Conservation (phyloP, 1,140 invertebrate species). For the Drosophila obscura region DNA sequence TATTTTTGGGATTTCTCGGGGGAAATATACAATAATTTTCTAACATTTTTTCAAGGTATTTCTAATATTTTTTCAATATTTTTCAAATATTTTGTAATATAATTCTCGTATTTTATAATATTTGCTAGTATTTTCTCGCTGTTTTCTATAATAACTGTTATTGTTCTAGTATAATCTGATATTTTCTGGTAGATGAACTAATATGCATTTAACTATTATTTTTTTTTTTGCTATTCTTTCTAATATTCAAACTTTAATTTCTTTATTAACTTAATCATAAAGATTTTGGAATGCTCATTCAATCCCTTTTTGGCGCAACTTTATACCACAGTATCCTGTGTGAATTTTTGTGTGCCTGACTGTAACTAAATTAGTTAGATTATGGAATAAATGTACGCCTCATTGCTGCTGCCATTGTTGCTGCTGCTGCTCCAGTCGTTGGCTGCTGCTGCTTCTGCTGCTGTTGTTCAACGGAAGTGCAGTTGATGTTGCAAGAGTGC, state of each 20-base stretch:
- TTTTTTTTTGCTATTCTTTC: too few species aligned
- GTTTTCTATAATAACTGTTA: too few species aligned
- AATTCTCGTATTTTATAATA: too few species aligned
- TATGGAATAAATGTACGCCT: constrained; percentile 60
- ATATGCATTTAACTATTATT: too few species aligned
- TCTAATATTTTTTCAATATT: too few species aligned
- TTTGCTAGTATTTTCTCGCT: too few species aligned
- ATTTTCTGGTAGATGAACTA: too few species aligned
- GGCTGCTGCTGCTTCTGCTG: constrained; percentile 15
- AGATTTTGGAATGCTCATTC: not conserved
- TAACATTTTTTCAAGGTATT: too few species aligned
- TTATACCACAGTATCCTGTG: constrained; percentile 7
- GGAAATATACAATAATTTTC: too few species aligned
- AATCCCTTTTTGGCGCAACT: constrained; percentile 1
- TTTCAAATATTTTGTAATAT: too few species aligned
- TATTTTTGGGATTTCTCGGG: too few species aligned
- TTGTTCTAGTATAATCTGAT: too few species aligned
- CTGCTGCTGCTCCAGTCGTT: constrained; percentile 13
- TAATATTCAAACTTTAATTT: not conserved
- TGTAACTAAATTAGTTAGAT: constrained; percentile 69
- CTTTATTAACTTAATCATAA: not conserved
- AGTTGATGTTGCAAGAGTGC: constrained; percentile 46
- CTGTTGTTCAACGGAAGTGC: constrained; percentile 42
- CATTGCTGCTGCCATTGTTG: constrained; percentile 38
- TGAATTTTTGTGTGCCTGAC: constrained; percentile 11